Evolutionary conservation across 1,140 invertebrate species (phyloP).

Genomic region (Telenomus remus): DNA sequence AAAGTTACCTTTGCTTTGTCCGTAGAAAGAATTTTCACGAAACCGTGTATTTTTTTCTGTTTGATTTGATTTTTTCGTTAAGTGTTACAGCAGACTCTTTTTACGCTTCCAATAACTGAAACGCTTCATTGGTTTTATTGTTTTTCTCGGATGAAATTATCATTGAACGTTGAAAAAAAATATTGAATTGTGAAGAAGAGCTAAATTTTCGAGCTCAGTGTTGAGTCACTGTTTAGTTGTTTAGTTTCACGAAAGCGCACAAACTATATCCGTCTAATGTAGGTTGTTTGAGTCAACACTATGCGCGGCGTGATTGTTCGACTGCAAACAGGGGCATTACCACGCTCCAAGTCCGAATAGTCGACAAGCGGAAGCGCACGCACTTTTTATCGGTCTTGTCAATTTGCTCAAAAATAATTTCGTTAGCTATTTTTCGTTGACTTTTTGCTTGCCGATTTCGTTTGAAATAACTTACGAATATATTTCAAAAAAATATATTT

Average conservation of each 20-base stretch:
- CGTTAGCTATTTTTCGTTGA: slow-evolving; percentile 14
- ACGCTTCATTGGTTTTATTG: no score
- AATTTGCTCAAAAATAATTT: slow-evolving; percentile 6
- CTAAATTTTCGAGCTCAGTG: background rate
- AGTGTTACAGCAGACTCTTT: background rate
- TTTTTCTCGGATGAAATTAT: no score
- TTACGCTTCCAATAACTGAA: no score
- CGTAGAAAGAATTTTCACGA: slow-evolving; percentile 25
- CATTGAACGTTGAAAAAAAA: background rate
- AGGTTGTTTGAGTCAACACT: slow-evolving; percentile 54
- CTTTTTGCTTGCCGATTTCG: background rate
- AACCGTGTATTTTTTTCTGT: background rate
- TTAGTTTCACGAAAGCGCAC: slow-evolving; percentile 45
- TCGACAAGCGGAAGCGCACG: slow-evolving; percentile 37
- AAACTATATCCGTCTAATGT: slow-evolving; percentile 62
- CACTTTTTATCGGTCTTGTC: slow-evolving; percentile 37
- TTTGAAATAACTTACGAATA: background rate
- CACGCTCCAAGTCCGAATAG: slow-evolving; percentile 46
- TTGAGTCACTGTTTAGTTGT: slow-evolving; percentile 43
- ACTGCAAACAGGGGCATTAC: slow-evolving; percentile 59
- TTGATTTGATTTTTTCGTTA: background rate
- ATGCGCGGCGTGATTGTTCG: slow-evolving; percentile 60
- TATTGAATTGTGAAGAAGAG: background rate
- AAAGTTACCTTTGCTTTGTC: slow-evolving; percentile 40
- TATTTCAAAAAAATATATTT: no score